Percentiles rank a stretch among this genome's conserved stretches.
Evolutionary conservation across 2,113 vertebrate species (phyloP).

Genomic region (Gallinago undulata): DNA sequence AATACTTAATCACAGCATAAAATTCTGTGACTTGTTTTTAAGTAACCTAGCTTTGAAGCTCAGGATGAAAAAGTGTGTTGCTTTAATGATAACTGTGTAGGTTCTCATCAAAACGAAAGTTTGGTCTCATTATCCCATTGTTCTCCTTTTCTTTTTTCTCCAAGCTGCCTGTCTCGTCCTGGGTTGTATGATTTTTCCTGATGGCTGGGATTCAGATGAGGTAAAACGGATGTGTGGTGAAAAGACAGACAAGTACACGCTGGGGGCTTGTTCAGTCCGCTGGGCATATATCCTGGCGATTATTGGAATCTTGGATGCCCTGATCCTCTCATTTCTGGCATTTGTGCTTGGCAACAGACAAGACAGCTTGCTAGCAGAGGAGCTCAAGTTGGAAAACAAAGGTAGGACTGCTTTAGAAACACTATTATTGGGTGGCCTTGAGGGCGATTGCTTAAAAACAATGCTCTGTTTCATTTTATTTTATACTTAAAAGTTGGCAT

Average conservation of each 20-base stretch:
- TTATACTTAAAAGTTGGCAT: not conserved
- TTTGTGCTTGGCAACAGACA: constrained; percentile 97
- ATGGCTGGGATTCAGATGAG: constrained; percentile 95
- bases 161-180: constrained; percentile 94
- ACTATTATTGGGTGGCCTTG: not conserved
- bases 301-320: constrained; percentile 94
- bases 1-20: not conserved
- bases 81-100: constrained; percentile 27
- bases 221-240: constrained; percentile 94
- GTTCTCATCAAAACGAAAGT: constrained; percentile 18
- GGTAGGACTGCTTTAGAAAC: constrained; percentile 77
- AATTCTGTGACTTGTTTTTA: constrained; percentile 4
- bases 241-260: constrained; percentile 92
- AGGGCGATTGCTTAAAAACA: constrained; percentile 12
- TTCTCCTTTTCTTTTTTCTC: constrained; percentile 45
- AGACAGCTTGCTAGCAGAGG: constrained; percentile 94
- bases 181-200: constrained; percentile 97
- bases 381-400: constrained; percentile 96
- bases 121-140: constrained; percentile 41
- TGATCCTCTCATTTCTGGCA: constrained; percentile 96
- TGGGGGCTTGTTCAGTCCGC: constrained; percentile 93
- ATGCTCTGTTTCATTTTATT: not conserved
- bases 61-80: not conserved
- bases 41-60: constrained; percentile 12
- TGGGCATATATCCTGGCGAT: constrained; percentile 97